Evolutionary conservation across 2,888 invertebrate genomes (phyloP), one percentile per base, ranked within the genome.

Genomic region (Pollenia angustigena): DNA sequence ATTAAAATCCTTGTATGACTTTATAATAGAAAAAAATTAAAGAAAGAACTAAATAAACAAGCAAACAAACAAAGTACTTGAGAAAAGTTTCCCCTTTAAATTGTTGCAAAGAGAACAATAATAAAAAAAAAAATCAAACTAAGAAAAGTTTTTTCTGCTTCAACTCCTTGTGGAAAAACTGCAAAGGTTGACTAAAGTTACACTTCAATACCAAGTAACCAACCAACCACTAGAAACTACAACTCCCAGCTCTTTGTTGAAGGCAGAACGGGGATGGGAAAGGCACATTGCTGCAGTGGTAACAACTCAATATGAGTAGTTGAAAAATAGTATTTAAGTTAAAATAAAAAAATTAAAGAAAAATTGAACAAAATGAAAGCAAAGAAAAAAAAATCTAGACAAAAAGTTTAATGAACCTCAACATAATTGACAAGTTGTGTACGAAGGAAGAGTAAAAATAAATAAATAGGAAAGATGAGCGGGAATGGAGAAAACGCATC

Each of bases 321-420:
- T 75, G 42, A 68, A 56, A 32, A 54, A 54, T 64, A 62, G 62
- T 56, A 16, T 60, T 74, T 64, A 72, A 54, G 52, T 6, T 52
- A 84, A 80, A 80, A 23, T 16, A 54, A 71, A 58, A 58, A 40
- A 1, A 40, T 16, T 32, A 69, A 2, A 69, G 7, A 62, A 40
- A 58, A 56, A 66, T 42, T 50, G 14, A 64, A 72, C 18, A 56
- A 66, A 78, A 40, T 58, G 18, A 14, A 6, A 60, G 18, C 3
- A 42, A 3, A 60, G n/a, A n/a, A n/a, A n/a, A 58, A 58, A 58
- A 50, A 14, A 64, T 46, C 74, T 69, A 84, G 81, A 81, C 72
- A 84, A 87, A 81, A 84, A 84, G 87, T 87, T 87, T 87, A 87
- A 87, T 84, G 87, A 87, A 87, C 87, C 87, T 81, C 87, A 87